These are phyloP conservation scores for Pyrgus malvae DNA, from an alignment of 2,888 invertebrate species.

Conservation along the genomic window DNA sequence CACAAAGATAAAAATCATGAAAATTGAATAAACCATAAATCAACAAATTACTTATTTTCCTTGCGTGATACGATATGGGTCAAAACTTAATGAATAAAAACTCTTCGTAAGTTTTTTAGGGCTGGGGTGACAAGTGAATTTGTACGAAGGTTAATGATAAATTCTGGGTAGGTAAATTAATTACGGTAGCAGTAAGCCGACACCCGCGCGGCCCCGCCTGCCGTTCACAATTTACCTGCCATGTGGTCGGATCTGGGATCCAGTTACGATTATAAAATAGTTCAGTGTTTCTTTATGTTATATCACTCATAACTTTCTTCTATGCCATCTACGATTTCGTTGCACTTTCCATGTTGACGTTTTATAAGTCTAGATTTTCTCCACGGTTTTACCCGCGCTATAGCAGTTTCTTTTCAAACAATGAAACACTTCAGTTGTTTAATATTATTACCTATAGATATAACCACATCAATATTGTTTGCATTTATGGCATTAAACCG, in stretches of 20 bases:
- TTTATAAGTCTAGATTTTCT: no score
- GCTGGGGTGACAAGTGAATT: conserved; percentile 18
- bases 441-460: no score
- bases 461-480: no score
- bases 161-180: conserved; percentile 55
- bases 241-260: conserved; percentile 11
- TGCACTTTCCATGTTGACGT: no score
- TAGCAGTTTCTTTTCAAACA: no score
- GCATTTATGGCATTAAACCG: no score
- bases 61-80: conserved; percentile 10
- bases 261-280: conserved; percentile 16
- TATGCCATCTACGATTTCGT: no score
- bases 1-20: neutral
- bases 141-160: conserved; percentile 38
- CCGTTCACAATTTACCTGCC: conserved; percentile 26
- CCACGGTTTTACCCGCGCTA: no score
- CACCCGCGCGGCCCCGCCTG: conserved; percentile 45
- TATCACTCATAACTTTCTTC: no score
- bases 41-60: neutral
- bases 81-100: conserved; percentile 18
- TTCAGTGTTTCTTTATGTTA: no score
- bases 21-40: no score
- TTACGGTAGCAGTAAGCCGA: conserved; percentile 59
- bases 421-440: no score
- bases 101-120: conserved; percentile 12